These are phyloP conservation scores for Epistrophe eligans DNA, from an alignment of 2,888 invertebrate genomes.

Conservation along the genomic window DNA sequence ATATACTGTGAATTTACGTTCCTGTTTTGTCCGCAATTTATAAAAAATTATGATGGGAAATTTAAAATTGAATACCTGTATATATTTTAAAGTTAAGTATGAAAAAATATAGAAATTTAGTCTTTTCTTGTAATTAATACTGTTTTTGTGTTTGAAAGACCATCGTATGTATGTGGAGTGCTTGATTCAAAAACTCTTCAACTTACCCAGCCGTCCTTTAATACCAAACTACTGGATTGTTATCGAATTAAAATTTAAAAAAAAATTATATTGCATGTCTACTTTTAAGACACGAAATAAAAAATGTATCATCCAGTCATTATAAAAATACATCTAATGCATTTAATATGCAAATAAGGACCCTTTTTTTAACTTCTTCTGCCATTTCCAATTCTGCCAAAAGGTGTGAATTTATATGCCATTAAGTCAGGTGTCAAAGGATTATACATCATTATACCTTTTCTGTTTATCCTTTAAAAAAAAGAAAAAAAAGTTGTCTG, in stretches of 20 bases:
- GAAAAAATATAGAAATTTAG: too few species aligned
- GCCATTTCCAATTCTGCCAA: slow-evolving; percentile 2
- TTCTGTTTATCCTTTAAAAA: neutral
- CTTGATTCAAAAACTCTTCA: slow-evolving; percentile 25
- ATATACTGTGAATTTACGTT: too few species aligned
- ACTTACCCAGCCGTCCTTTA: slow-evolving; percentile 29
- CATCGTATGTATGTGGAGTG: neutral
- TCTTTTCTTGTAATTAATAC: slow-evolving; percentile 10
- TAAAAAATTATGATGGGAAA: too few species aligned
- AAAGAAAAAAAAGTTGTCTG: neutral
- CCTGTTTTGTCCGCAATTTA: too few species aligned
- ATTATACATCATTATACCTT: slow-evolving; percentile 55
- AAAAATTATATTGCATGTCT: slow-evolving; percentile 45
- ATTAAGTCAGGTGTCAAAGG: slow-evolving; percentile 74
- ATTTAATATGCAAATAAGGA: slow-evolving; percentile 70
- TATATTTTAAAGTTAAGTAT: too few species aligned
- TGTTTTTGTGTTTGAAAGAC: slow-evolving; percentile 11
- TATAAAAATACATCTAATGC: slow-evolving; percentile 68
- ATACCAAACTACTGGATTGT: slow-evolving; percentile 30
- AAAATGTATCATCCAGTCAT: slow-evolving; percentile 40
- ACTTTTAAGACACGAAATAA: slow-evolving; percentile 9
- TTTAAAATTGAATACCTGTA: too few species aligned
- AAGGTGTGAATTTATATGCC: slow-evolving; percentile 72
- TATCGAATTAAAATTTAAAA: slow-evolving; percentile 34
- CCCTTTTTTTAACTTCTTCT: slow-evolving; percentile 42